Percentiles rank a stretch among this genome's conserved stretches.
Evolutionary conservation across 2,113 vertebrate genomes (phyloP).

Genomic region (Lampris megalopsis): DNA sequence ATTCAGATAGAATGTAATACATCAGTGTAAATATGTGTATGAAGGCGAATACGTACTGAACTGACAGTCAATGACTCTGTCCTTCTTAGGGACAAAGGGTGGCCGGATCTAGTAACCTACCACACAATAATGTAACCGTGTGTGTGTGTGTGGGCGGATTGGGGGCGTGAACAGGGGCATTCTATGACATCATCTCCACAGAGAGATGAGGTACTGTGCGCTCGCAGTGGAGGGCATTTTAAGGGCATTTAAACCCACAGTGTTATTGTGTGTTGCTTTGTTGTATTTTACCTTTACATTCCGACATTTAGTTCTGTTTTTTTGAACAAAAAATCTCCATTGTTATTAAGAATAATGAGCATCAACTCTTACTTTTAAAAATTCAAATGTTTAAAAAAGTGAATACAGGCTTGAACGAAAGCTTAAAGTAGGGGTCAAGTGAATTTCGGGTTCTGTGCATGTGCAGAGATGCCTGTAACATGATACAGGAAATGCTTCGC

Average conservation of each 20-base stretch:
- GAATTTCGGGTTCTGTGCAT: not conserved
- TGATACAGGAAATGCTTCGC: not conserved
- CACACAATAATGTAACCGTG: not conserved
- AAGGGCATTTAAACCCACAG: not conserved
- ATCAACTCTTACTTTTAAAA: no score
- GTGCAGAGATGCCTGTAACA: not conserved
- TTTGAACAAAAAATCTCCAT: not conserved
- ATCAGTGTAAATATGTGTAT: no score
- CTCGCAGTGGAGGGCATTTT: not conserved
- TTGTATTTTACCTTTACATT: not conserved
- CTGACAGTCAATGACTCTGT: no score
- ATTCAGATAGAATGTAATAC: no score
- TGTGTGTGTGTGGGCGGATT: constrained; percentile 11
- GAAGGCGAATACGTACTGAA: no score
- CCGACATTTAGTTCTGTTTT: no score
- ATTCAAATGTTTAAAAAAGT: not conserved
- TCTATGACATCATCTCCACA: constrained; percentile 47
- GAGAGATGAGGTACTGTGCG: constrained; percentile 48
- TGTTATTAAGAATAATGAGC: no score
- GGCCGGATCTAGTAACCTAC: no score
- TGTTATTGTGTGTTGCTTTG: not conserved
- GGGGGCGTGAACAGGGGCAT: no score
- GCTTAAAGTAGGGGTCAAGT: no score
- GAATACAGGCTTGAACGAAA: no score
- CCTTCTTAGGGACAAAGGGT: no score